These are phyloP conservation scores for Barnardius zonarius DNA, from an alignment of 2,113 vertebrate genomes.

Conservation along the genomic window DNA sequence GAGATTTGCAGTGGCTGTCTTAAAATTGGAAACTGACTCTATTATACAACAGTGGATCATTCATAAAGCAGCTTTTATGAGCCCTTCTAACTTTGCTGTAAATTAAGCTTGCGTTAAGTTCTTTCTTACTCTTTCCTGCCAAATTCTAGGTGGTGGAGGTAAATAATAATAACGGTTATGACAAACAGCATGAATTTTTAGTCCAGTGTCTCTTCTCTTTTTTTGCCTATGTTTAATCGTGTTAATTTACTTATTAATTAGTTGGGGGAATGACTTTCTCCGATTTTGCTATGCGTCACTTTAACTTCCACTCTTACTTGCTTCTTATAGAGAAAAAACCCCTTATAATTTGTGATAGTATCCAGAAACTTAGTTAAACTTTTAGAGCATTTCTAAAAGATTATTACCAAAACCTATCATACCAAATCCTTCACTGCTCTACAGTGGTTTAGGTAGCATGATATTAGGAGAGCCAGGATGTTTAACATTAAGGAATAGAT, in stretches of 20 bases:
- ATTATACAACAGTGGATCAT: slow-evolving; percentile 23
- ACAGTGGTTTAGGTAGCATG: neutral
- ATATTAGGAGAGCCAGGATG: neutral
- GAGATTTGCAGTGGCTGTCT: slow-evolving; percentile 53
- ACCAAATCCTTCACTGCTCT: neutral
- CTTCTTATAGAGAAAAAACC: neutral
- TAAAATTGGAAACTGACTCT: slow-evolving; percentile 52
- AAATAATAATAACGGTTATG: slow-evolving; percentile 16
- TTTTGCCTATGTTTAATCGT: neutral
- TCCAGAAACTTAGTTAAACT: neutral
- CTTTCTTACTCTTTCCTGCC: slow-evolving; percentile 16
- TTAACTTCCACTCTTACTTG: neutral
- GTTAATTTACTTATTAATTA: neutral
- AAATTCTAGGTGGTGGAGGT: neutral
- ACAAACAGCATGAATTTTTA: neutral
- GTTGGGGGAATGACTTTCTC: neutral
- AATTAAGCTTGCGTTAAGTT: slow-evolving; percentile 57
- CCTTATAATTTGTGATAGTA: neutral
- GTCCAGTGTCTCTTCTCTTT: neutral
- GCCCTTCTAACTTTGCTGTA: slow-evolving; percentile 53
- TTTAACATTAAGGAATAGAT: neutral
- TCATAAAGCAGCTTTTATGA: slow-evolving; percentile 58
- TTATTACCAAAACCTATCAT: neutral
- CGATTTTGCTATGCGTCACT: neutral
- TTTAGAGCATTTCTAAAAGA: neutral